Evolutionary conservation across 1,140 invertebrate species (phyloP).

Genomic region (Drosophila kohkoa): DNA sequence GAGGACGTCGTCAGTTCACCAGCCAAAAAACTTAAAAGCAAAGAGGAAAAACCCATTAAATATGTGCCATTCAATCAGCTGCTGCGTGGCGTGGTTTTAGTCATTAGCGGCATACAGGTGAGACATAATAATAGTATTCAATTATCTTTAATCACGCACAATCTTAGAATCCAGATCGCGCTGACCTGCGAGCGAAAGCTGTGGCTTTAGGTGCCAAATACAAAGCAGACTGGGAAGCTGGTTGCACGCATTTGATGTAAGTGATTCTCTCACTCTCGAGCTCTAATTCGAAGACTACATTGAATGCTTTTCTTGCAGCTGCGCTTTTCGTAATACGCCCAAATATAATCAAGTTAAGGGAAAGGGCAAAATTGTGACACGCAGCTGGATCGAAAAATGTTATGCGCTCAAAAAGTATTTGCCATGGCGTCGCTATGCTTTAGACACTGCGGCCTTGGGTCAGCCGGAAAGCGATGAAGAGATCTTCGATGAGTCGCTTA

Average conservation of each 20-base stretch:
- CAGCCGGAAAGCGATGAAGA: constrained; percentile 86
- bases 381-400: constrained; percentile 92
- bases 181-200: constrained; percentile 89
- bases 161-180: constrained; percentile 90
- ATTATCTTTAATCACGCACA: no score
- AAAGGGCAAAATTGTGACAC: constrained; percentile 89
- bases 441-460: constrained; percentile 85
- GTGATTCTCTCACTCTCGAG: not conserved
- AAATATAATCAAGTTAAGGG: constrained; percentile 92
- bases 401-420: constrained; percentile 87
- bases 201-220: constrained; percentile 93
- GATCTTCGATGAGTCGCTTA: constrained; percentile 82
- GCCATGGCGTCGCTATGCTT: constrained; percentile 90
- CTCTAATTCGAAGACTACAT: not conserved
- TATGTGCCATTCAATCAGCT: constrained; percentile 87
- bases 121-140: not conserved
- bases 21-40: constrained; percentile 52
- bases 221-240: constrained; percentile 81
- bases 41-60: constrained; percentile 29
- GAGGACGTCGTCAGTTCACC: constrained; percentile 18
- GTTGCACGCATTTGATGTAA: constrained; percentile 70
- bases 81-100: constrained; percentile 90
- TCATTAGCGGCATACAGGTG: constrained; percentile 91
- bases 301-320: constrained; percentile 86
- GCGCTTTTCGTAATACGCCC: constrained; percentile 95